phyloP scores from a whole-genome alignment of 2,888 invertebrate species.

The Sussaba pulchella region DNA sequence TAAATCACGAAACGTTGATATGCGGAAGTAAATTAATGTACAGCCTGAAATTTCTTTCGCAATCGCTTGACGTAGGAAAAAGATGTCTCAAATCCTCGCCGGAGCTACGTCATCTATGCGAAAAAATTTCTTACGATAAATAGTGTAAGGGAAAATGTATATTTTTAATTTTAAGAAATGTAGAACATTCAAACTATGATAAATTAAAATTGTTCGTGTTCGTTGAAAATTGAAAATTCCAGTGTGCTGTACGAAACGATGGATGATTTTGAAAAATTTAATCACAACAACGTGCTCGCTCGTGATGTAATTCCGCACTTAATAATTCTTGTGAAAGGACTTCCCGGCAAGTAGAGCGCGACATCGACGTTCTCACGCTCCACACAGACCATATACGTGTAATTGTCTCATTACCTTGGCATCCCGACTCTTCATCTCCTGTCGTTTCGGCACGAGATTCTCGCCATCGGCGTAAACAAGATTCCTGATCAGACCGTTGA shows the following conservation, averaged over 20 bases:
- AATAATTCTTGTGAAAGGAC: neutral
- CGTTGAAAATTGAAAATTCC: too few species aligned
- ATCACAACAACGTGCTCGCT: neutral
- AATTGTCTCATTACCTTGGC: slow-evolving; percentile 87
- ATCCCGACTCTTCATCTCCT: slow-evolving; percentile 94
- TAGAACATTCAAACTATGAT: too few species aligned
- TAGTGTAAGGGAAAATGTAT: too few species aligned
- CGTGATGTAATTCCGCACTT: neutral
- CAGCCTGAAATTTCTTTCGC: neutral
- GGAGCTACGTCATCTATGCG: too few species aligned
- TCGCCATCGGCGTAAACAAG: slow-evolving; percentile 95
- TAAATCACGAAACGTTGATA: neutral
- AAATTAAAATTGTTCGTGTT: too few species aligned
- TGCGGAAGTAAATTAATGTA: neutral
- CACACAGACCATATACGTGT: slow-evolving; percentile 50
- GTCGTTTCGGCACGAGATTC: slow-evolving; percentile 91
- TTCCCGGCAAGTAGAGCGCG: neutral
- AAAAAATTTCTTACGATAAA: too few species aligned
- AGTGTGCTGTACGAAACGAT: too few species aligned
- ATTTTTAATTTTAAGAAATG: too few species aligned
- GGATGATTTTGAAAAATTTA: neutral
- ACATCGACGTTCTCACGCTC: too few species aligned
- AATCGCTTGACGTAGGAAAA: too few species aligned
- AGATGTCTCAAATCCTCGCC: too few species aligned
- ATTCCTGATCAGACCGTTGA: slow-evolving; percentile 95